Percentiles rank a stretch among this genome's conserved stretches.
Conservation (phyloP, 2,113 vertebrate species). For the Numida meleagris region DNA sequence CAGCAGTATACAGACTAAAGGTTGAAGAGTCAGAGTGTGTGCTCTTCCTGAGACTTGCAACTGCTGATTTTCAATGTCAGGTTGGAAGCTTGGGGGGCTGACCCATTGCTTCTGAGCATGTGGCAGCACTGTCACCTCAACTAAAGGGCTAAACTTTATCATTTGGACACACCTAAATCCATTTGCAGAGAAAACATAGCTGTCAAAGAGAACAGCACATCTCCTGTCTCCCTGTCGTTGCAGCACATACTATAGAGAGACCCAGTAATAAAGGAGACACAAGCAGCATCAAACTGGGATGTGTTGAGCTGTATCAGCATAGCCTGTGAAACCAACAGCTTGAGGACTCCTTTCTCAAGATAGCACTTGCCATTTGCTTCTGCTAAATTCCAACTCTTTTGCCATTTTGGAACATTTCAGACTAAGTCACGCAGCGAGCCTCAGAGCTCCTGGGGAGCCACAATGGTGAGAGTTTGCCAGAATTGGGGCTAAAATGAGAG, state of each 20-base stretch:
- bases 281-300: not conserved
- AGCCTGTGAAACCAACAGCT: not conserved
- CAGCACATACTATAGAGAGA: not conserved
- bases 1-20: not conserved
- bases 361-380: not conserved
- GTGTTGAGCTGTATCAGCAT: accelerated
- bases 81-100: not conserved
- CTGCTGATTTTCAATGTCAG: not conserved
- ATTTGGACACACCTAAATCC: not conserved
- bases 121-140: not conserved
- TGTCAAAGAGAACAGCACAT: not conserved
- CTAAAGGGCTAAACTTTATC: not conserved
- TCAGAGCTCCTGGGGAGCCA: not conserved
- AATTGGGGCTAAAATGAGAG: not conserved
- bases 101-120: accelerated
- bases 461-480: not conserved
- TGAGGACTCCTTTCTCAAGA: not conserved
- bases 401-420: not conserved
- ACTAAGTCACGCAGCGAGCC: not conserved
- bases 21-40: not conserved
- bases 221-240: not conserved
- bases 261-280: not conserved
- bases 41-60: not conserved
- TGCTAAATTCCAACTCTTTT: not conserved
- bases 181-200: not conserved